These are phyloP conservation scores for Eupsilia transversa DNA, from an alignment of 2,888 invertebrate genomes.

Conservation along the genomic window DNA sequence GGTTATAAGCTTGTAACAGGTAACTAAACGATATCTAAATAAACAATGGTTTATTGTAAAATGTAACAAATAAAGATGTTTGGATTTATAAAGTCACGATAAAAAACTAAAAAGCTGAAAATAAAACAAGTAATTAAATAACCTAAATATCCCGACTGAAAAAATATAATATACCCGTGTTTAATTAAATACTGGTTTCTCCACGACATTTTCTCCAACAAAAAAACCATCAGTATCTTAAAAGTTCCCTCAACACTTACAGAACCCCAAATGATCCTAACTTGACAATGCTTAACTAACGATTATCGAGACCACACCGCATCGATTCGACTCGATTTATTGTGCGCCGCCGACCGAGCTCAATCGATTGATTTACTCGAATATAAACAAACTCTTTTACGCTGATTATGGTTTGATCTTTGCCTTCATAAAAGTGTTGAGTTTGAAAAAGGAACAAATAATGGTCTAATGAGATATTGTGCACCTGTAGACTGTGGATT, in stretches of 20 bases:
- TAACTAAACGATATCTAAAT: neutral
- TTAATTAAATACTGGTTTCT: neutral
- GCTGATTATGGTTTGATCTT: constrained; percentile 47
- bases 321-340: constrained; percentile 62
- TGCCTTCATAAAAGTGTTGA: constrained; percentile 36
- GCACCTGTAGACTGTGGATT: constrained; percentile 12
- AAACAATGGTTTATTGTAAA: constrained; percentile 16
- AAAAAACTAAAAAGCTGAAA: too few species aligned
- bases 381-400: constrained; percentile 67
- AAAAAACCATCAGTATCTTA: neutral
- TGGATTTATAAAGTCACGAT: too few species aligned
- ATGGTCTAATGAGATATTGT: constrained; percentile 59
- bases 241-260: constrained; percentile 1
- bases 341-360: constrained; percentile 48
- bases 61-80: neutral
- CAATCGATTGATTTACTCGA: constrained; percentile 74
- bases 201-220: neutral
- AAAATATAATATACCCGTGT: too few species aligned
- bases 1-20: neutral
- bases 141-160: too few species aligned
- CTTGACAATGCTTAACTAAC: constrained; percentile 68
- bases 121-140: too few species aligned
- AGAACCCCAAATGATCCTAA: constrained; percentile 49
- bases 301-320: constrained; percentile 73
- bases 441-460: constrained; percentile 53